Conservation (phyloP, 2,888 invertebrate species). For the Seira sanloemensis region DNA sequence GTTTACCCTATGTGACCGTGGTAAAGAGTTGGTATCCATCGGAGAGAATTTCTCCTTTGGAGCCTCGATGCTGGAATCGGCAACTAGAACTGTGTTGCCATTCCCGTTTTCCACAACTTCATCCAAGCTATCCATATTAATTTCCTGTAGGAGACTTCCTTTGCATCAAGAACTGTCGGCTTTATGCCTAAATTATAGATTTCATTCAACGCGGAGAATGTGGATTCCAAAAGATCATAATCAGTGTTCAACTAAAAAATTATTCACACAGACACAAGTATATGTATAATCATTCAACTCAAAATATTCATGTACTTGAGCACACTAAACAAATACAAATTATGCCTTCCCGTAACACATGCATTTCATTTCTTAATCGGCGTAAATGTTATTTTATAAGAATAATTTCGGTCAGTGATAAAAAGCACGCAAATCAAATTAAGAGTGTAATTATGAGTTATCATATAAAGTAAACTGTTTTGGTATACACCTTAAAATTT, state of each 20-base stretch:
- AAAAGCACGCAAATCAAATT: too few species aligned
- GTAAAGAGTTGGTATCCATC: constrained; percentile 69
- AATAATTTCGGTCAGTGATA: too few species aligned
- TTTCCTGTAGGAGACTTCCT: constrained; percentile 5
- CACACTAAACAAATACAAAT: too few species aligned
- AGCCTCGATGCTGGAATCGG: constrained; percentile 60
- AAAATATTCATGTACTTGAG: too few species aligned
- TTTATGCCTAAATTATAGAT: constrained; percentile 28
- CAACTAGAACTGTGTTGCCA: constrained; percentile 67
- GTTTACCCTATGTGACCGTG: constrained; percentile 68
- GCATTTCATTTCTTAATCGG: too few species aligned
- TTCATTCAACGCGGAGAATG: background rate
- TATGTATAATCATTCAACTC: too few species aligned
- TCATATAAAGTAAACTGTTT: too few species aligned
- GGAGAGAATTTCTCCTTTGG: constrained; percentile 69
- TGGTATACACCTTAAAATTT: too few species aligned
- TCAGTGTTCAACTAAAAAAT: background rate
- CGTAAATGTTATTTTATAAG: too few species aligned
- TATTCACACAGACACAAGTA: too few species aligned
- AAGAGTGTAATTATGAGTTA: too few species aligned
- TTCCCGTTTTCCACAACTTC: constrained; percentile 70
- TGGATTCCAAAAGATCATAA: background rate
- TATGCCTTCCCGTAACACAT: too few species aligned
- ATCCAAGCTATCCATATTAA: constrained; percentile 58
- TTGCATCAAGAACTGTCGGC: constrained; percentile 6